A percentile compares a stretch with the other conserved stretches of the same genome.
Conservation (phyloP, 30 jellyfish, hydroid and myxozoan species). For the Sanderia malayensis region DNA sequence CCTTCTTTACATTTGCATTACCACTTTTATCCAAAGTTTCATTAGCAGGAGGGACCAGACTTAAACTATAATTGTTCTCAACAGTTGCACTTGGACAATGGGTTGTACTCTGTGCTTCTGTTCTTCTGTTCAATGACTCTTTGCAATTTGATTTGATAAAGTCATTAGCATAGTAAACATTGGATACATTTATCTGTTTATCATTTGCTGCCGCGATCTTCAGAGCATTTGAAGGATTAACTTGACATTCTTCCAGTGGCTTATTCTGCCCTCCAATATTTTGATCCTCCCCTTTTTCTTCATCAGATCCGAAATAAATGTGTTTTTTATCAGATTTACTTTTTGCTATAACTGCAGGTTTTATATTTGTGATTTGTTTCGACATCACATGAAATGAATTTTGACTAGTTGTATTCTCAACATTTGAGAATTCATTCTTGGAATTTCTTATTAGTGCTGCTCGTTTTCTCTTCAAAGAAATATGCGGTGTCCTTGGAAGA, state of each 20-base stretch:
- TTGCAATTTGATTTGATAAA: too few relatives aligned
- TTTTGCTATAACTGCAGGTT: neutral
- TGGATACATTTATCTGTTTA: neutral
- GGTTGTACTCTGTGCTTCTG: too few relatives aligned
- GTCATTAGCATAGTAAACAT: neutral
- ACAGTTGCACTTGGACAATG: too few relatives aligned
- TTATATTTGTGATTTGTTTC: neutral
- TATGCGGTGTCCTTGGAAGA: constrained; percentile 2
- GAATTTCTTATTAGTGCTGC: neutral
- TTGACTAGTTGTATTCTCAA: neutral
- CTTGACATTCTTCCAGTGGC: neutral
- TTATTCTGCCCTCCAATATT: neutral
- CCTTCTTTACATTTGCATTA: neutral
- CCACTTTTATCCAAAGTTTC: neutral
- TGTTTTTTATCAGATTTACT: constrained; percentile 10
- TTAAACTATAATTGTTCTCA: too few relatives aligned
- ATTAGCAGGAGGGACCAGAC: too few relatives aligned
- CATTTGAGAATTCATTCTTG: neutral
- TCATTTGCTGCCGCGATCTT: neutral
- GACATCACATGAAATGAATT: constrained; percentile 10
- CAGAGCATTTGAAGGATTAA: neutral
- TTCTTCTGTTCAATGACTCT: too few relatives aligned
- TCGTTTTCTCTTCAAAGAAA: neutral
- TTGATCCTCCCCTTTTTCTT: constrained; percentile 13
- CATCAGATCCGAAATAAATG: constrained; percentile 36